phyloP scores from a whole-genome alignment of 2,888 invertebrate species.

The Stenoptilia bipunctidactyla region DNA sequence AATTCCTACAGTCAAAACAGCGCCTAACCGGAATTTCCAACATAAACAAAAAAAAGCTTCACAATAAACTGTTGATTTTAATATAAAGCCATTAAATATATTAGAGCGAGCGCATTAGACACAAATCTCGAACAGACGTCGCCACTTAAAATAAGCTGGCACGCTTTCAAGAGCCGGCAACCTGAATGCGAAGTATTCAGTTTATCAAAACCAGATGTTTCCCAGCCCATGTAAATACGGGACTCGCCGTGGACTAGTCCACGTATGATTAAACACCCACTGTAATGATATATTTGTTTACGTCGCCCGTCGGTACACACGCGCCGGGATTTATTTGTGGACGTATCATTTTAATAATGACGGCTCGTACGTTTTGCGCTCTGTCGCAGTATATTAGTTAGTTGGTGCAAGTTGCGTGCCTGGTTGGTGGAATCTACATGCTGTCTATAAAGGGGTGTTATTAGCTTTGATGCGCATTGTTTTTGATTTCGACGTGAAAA shows the following conservation, averaged over 20 bases:
- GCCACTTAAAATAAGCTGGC: conserved; percentile 69
- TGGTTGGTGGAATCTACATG: too few relatives aligned
- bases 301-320: conserved; percentile 12
- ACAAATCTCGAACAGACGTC: conserved; percentile 59
- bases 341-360: too few relatives aligned
- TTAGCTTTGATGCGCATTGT: too few relatives aligned
- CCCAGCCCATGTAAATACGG: conserved; percentile 48
- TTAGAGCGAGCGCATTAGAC: conserved; percentile 41
- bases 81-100: conserved; percentile 40
- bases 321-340: conserved; percentile 6
- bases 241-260: conserved; percentile 33
- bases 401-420: too few relatives aligned
- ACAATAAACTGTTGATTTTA: conserved; percentile 27
- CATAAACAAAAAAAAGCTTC: conserved; percentile 15
- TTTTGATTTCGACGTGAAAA: too few relatives aligned
- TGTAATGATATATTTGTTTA: conserved; percentile 27
- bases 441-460: too few relatives aligned
- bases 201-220: conserved; percentile 66
- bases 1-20: too few relatives aligned
- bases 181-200: conserved; percentile 65
- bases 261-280: conserved; percentile 15
- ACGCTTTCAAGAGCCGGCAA: conserved; percentile 63
- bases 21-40: neutral
- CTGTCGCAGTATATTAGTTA: neutral
- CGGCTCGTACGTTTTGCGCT: conserved; percentile 1